Evolutionary conservation across 2,888 invertebrate species (phyloP).

Genomic region (Baccha elongata): DNA sequence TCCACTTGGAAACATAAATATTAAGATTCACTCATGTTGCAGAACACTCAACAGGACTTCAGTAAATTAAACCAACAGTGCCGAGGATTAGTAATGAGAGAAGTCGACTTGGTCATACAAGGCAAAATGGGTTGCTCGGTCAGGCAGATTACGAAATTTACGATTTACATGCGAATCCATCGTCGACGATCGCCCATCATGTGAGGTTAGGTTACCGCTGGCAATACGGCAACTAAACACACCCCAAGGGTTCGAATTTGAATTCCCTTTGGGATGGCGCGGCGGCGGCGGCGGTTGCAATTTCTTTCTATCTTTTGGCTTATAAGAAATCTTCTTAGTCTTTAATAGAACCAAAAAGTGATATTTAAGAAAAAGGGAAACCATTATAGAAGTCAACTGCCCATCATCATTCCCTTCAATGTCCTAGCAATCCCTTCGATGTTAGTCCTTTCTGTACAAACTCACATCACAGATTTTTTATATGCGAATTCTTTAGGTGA

Average conservation of each 20-base stretch:
- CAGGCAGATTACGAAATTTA: constrained; percentile 67
- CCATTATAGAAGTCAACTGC: constrained; percentile 32
- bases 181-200: constrained; percentile 62
- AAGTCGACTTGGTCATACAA: constrained; percentile 13
- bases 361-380: constrained; percentile 20
- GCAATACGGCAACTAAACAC: constrained; percentile 5
- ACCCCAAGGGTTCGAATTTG: not conserved
- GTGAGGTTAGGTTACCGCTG: constrained; percentile 48
- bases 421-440: constrained; percentile 19
- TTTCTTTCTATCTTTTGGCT: constrained; percentile 2
- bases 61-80: constrained; percentile 64
- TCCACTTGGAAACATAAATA: constrained; percentile 36
- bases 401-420: not conserved
- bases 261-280: constrained; percentile 42
- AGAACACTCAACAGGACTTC: constrained; percentile 61
- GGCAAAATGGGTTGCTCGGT: constrained; percentile 46
- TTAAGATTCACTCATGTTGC: constrained; percentile 35
- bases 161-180: constrained; percentile 67
- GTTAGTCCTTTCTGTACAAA: not conserved
- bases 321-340: constrained; percentile 52
- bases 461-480: constrained; percentile 3
- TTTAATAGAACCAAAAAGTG: constrained; percentile 36
- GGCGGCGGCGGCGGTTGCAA: no score
- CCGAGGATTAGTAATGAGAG: constrained; percentile 58
- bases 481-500: constrained; percentile 74